Conservation (phyloP, 2,113 vertebrate genomes). For the Corythornis vintsioides region DNA sequence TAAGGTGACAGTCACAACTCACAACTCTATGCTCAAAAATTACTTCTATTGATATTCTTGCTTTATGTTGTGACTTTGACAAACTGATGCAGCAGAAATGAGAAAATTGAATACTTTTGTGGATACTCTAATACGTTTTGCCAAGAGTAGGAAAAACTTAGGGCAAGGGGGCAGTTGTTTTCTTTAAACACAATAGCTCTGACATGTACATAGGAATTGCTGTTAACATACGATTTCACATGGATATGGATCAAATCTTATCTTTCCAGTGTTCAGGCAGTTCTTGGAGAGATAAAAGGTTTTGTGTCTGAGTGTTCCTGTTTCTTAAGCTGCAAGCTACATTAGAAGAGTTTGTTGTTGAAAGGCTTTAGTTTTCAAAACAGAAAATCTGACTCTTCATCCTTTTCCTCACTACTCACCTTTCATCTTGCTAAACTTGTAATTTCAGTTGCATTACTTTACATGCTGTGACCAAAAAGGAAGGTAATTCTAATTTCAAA, state of each 20-base stretch:
- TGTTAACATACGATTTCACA: neutral
- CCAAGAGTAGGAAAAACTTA: neutral
- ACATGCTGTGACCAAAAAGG: neutral
- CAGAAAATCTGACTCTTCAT: neutral
- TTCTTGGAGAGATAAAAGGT: neutral
- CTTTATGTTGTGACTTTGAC: neutral
- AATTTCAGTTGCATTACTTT: neutral
- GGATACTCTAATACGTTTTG: neutral
- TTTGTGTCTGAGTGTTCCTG: neutral
- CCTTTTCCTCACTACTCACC: neutral
- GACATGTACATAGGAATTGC: neutral
- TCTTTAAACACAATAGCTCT: neutral
- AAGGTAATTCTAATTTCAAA: neutral
- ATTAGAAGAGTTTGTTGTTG: neutral
- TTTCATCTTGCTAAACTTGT: neutral
- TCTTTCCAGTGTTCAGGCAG: neutral
- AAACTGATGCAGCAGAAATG: neutral
- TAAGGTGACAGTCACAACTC: neutral
- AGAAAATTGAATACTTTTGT: neutral
- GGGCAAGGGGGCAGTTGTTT: rapidly evolving
- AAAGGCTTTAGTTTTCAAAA: neutral
- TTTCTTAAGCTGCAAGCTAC: neutral
- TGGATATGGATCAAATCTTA: neutral
- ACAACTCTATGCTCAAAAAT: neutral
- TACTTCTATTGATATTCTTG: neutral